Base-by-base conservation (phyloP, 2,888 invertebrate genomes). In the Callyntrura sp. region DNA sequence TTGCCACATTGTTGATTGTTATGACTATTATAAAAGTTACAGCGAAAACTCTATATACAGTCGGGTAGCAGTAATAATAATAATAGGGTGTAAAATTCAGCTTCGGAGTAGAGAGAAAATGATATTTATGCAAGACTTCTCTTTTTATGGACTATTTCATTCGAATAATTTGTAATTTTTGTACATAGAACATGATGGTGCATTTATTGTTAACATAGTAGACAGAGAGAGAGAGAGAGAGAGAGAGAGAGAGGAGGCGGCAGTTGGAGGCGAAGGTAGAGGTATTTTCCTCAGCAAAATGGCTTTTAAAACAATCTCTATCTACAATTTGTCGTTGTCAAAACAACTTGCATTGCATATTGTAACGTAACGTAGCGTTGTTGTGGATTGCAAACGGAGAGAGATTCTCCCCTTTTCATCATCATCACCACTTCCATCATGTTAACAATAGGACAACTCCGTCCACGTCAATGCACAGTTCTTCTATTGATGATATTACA, bases 361-460 rank as follows among this genome's bases (percentile, higher is more conserved):
- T 62, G n/a, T 48, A 43, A 6, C 65, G 28, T 65, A 28, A 1
- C 14, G 12, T 20, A 20, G 5, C 11, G 25, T 65, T 8, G n/a
- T 28, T 14, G 5, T 65, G 65, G 12, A 65, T 14, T 65, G 65
- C 4, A 9, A 70, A 25, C 6, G 73, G n/a, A 70, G 23, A 48
- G 11, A 17, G 45, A 73, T 48, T 73, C 48, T 73, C 73, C 73
- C 73, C 73, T 48, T 73, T 48, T 48, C 48, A 73, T 23, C 48
- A 73, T 45, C 48, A 48, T 48, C 73, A 9, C n/a, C 60, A 9
- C n/a, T 1, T 28, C n/a, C 9, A 51, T 1, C 60, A 17, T 20
- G 3, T 8, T 60, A 9, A 17, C 3, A 1, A 48, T n/a, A n/a
- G n/a, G n/a, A 17, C 17, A 73, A 73, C 11, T 9, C 12, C 11